Evolutionary conservation across 2,113 vertebrate species (phyloP), one percentile per base, ranked within the genome.

Genomic region (Brachirus orientalis): DNA sequence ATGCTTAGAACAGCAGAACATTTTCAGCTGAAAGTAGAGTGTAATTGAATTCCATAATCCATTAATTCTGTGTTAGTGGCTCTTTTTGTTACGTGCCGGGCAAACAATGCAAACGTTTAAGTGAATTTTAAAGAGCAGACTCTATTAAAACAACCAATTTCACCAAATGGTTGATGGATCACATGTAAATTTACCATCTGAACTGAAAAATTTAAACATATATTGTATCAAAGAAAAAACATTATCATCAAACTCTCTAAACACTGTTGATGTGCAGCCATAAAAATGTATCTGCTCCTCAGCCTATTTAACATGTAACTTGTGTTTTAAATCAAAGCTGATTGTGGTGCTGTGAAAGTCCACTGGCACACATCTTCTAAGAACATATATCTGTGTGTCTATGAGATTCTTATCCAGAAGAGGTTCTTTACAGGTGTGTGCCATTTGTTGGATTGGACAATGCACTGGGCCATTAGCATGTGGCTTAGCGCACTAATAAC

Each of bases 11-110:
- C 88, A 90, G 86, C 67, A 84, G 82, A 79, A 87, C 75, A 74
- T 88, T 89, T 89, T 80, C 85, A 70, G 87, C 79, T 63, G 56
- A 78, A 79, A 86, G 86, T 62, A 75, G 72, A 76, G 63, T 73
- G 67, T 90, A 86, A 88, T 89, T 90, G 72, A 72, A 86, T 93
- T 92, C 76, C 28, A 82, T 67, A 69, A 72, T 52, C 41, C 68
- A 73, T 83, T 63, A 86, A 86, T 82, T 79, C 33, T 76, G 83
- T 83, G 64, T 54, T 81, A 89, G 89, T 89, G 45, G 56, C 76
- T 76, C 55, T 71, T 79, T 74, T 46, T 79, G 28, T 81, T 77
- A 83, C 74, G 47, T 68, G 20, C 43, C 60, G 72, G 59, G 70
- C 43, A 77, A 68, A 73, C 22, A 75, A 46, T 40, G 58, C 7